Conservation (phyloP, 2,113 vertebrate genomes). For the Ciconia stormi region DNA sequence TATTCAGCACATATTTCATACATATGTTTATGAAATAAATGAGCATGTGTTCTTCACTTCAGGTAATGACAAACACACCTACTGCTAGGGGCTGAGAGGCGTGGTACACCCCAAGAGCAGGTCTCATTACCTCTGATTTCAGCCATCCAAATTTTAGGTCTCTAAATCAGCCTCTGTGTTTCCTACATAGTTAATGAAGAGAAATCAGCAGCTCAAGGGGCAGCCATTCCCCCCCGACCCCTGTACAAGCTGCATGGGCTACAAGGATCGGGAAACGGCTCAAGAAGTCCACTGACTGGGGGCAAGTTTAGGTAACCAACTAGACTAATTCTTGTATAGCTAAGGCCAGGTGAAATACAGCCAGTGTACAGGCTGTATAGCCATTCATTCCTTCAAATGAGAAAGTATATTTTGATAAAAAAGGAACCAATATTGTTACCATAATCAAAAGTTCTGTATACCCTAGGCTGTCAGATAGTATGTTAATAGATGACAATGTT, state of each 20-base stretch:
- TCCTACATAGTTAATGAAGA: not conserved
- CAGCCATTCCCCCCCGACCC: not conserved
- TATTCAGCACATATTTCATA: no score
- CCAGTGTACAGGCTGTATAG: not conserved
- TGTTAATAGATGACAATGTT: not conserved
- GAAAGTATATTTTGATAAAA: not conserved
- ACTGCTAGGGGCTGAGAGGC: not conserved
- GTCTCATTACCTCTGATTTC: not conserved
- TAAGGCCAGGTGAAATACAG: not conserved
- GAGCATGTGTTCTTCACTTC: not conserved
- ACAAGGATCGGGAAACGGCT: rapidly evolving
- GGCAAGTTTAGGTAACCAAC: not conserved
- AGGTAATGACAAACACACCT: not conserved
- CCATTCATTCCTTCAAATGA: not conserved
- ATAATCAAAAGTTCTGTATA: not conserved
- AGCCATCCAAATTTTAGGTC: not conserved
- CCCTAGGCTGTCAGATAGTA: not conserved
- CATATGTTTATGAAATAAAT: not conserved
- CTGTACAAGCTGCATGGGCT: not conserved
- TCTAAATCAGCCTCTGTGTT: not conserved
- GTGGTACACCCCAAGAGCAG: not conserved
- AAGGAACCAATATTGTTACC: not conserved
- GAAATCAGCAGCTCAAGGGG: not conserved
- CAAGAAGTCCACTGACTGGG: not conserved
- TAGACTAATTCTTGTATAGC: not conserved